These are phyloP conservation scores for Zaprionus capensis DNA, from an alignment of 1,140 invertebrate species.

Conservation along the genomic window DNA sequence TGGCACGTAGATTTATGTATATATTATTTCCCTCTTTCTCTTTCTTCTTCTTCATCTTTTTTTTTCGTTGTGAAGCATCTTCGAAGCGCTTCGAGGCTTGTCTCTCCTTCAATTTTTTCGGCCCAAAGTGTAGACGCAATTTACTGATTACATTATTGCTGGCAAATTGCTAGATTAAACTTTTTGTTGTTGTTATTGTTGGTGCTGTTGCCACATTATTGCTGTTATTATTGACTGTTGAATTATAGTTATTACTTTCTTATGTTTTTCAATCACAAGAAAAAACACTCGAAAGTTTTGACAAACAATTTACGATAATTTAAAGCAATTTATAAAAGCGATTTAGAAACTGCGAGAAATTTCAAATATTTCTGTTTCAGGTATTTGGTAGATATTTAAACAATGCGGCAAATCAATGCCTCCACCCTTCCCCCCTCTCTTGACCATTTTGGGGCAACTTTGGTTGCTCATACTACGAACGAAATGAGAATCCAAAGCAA, in stretches of 20 bases:
- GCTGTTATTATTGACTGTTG: slow-evolving; percentile 63
- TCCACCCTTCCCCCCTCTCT: slow-evolving; percentile 6
- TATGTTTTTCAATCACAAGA: slow-evolving; percentile 36
- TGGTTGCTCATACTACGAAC: not conserved
- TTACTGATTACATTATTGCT: slow-evolving; percentile 80
- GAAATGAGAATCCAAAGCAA: slow-evolving; percentile 52
- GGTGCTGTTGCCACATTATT: slow-evolving; percentile 49
- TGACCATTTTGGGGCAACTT: slow-evolving; percentile 3
- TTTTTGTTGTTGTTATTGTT: slow-evolving; percentile 40
- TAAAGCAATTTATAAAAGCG: slow-evolving; percentile 14
- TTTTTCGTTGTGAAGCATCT: slow-evolving; percentile 56
- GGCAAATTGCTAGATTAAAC: slow-evolving; percentile 79
- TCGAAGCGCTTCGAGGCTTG: slow-evolving; percentile 53
- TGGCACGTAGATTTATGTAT: slow-evolving; percentile 81
- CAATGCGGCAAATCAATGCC: not conserved
- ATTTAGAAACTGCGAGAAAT: slow-evolving; percentile 3
- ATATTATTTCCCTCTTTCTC: slow-evolving; percentile 57
- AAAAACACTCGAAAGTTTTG: not conserved
- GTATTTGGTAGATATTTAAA: not conserved
- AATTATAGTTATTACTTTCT: slow-evolving; percentile 78
- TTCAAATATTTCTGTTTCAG: not conserved
- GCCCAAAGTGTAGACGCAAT: slow-evolving; percentile 72
- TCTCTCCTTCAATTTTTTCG: slow-evolving; percentile 41
- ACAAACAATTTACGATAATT: slow-evolving; percentile 15
- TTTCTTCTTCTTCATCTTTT: slow-evolving; percentile 31